Conservation (phyloP, 2,888 invertebrate species). For the Eurytoma adleriae region DNA sequence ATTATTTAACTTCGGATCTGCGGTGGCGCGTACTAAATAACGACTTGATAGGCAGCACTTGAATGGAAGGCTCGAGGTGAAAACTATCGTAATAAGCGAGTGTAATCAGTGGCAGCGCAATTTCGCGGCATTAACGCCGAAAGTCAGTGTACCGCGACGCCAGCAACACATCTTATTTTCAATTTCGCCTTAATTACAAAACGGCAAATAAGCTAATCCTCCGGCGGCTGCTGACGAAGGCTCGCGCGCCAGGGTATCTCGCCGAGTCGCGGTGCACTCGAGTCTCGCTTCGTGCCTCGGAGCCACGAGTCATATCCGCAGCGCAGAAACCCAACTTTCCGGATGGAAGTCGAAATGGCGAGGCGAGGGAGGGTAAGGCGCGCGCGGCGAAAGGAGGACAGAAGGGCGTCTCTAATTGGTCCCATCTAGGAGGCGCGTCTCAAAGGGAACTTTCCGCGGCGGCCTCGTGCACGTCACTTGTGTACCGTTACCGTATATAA, state of each 20-base stretch:
- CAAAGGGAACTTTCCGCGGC: constrained; percentile 62
- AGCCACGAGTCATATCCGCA: constrained; percentile 38
- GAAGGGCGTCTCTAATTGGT: constrained; percentile 70
- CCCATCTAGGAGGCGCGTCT: constrained; percentile 64
- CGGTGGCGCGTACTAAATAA: too few species aligned
- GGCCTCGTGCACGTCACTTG: constrained; percentile 38
- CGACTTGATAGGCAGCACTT: too few species aligned
- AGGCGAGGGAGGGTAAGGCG: constrained; percentile 1
- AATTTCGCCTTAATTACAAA: constrained; percentile 24
- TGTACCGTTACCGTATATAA: constrained; percentile 51
- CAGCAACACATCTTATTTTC: too few species aligned
- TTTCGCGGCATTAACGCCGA: too few species aligned
- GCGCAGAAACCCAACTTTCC: constrained; percentile 15
- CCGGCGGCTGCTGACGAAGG: neutral
- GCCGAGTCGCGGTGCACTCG: neutral
- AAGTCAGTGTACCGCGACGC: too few species aligned
- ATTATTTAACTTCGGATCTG: too few species aligned
- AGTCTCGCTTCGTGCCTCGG: neutral
- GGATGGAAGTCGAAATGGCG: constrained; percentile 5
- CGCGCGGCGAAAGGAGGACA: constrained; percentile 43
- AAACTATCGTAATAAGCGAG: constrained; percentile 1
- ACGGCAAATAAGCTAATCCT: constrained; percentile 25
- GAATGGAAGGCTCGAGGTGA: neutral
- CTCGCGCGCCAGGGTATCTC: neutral
- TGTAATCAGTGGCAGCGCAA: too few species aligned